Conservation (phyloP, 2,888 invertebrate species). For the Eristalis tenax region DNA sequence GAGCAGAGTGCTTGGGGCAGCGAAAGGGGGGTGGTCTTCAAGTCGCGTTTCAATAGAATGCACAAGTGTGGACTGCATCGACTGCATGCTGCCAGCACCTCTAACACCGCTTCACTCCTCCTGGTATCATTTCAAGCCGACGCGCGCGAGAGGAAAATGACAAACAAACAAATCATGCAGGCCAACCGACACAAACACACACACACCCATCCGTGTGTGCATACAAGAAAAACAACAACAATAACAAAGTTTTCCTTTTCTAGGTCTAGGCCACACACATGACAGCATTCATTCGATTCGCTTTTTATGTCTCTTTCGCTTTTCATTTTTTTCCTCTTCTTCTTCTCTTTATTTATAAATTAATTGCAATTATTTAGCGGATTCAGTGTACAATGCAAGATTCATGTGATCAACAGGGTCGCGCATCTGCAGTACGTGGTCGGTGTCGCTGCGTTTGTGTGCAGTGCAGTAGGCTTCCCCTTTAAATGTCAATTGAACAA, state of each 20-base stretch:
- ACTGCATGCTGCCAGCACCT: slow-evolving; percentile 44
- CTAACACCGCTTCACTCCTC: slow-evolving; percentile 55
- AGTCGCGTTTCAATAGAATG: slow-evolving; percentile 1
- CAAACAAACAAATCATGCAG: slow-evolving; percentile 45
- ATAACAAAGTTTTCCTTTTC: slow-evolving; percentile 70
- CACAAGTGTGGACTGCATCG: slow-evolving; percentile 54
- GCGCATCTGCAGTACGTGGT: not conserved
- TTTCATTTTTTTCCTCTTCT: slow-evolving; percentile 9
- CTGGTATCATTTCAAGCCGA: slow-evolving; percentile 73
- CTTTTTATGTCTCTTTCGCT: slow-evolving; percentile 38
- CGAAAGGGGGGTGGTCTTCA: not conserved
- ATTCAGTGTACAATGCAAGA: slow-evolving; percentile 53
- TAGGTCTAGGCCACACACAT: slow-evolving; percentile 72
- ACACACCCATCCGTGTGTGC: not conserved
- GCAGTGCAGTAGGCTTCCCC: slow-evolving; percentile 14
- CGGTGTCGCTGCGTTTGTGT: not conserved
- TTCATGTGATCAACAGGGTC: slow-evolving; percentile 54
- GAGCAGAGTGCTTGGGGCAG: not conserved
- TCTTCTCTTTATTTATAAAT: slow-evolving; percentile 49
- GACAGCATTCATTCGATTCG: slow-evolving; percentile 50
- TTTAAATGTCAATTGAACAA: slow-evolving; percentile 50
- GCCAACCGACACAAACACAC: not conserved
- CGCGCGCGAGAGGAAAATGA: slow-evolving; percentile 74
- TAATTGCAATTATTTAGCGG: slow-evolving; percentile 70
- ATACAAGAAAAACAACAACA: slow-evolving; percentile 56